Evolutionary conservation across 2,113 vertebrate species (phyloP).

Genomic region (Hiodon alosoides): DNA sequence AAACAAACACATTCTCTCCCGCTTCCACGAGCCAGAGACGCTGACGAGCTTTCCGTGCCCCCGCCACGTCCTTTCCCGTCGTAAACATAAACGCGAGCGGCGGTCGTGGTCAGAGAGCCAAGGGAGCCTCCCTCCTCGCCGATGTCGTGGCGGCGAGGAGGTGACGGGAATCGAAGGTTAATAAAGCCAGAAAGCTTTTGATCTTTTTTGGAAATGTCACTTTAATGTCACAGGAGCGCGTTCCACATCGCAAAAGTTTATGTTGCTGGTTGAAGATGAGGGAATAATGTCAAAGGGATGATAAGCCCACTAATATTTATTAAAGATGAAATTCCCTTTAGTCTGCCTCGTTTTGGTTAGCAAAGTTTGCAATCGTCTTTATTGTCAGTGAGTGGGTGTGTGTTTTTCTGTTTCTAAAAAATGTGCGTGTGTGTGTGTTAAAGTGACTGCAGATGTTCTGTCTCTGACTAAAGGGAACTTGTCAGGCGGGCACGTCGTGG

Average conservation of each 20-base stretch:
- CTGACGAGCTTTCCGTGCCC: slow-evolving; percentile 17
- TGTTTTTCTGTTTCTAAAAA: slow-evolving; percentile 27
- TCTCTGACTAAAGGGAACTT: slow-evolving; percentile 17
- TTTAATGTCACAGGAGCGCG: slow-evolving; percentile 33
- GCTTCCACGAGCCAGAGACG: background rate
- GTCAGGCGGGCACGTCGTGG: slow-evolving; percentile 27
- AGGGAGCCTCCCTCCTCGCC: background rate
- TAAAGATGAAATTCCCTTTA: slow-evolving; percentile 33
- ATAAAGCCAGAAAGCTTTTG: background rate
- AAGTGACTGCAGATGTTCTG: slow-evolving; percentile 38
- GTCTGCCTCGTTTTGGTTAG: slow-evolving; percentile 27
- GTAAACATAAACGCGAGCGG: slow-evolving; percentile 31
- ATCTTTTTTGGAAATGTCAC: slow-evolving; percentile 30
- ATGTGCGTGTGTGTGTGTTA: slow-evolving; percentile 18
- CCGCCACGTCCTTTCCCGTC: slow-evolving; percentile 11
- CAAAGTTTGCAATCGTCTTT: slow-evolving; percentile 27
- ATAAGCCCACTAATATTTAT: slow-evolving; percentile 34
- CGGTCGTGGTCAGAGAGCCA: background rate
- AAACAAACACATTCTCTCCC: slow-evolving; percentile 13
- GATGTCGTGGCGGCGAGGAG: background rate
- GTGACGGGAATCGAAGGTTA: background rate
- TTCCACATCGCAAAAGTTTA: slow-evolving; percentile 36
- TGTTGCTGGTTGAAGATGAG: slow-evolving; percentile 33
- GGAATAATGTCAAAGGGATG: slow-evolving; percentile 32
- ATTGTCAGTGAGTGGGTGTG: slow-evolving; percentile 17